These are phyloP conservation scores for Stomorhina lunata DNA, from an alignment of 2,888 invertebrate species.

Conservation along the genomic window DNA sequence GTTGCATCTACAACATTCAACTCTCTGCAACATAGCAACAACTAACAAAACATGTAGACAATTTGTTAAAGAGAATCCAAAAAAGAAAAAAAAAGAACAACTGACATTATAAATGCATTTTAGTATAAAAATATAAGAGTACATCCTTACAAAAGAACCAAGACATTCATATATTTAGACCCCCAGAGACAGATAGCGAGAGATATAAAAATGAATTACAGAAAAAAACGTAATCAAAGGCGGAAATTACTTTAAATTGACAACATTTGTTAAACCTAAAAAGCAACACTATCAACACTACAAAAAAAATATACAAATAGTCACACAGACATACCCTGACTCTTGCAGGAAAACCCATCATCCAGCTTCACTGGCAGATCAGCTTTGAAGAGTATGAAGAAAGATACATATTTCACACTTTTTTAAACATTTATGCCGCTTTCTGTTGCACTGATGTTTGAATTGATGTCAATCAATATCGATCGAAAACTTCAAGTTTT, in stretches of 20 bases:
- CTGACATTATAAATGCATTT: constrained; percentile 65
- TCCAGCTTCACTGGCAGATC: constrained; percentile 6
- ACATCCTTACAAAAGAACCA: constrained; percentile 51
- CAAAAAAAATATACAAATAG: background rate
- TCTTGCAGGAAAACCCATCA: constrained; percentile 15
- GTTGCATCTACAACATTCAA: constrained; percentile 20
- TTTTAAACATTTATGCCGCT: constrained; percentile 20
- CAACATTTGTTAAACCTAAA: constrained; percentile 58
- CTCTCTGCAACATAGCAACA: constrained; percentile 35
- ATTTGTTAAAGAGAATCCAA: constrained; percentile 52
- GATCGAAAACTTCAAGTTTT: constrained; percentile 36
- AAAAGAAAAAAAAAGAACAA: constrained; percentile 6
- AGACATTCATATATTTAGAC: constrained; percentile 28
- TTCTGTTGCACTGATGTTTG: constrained; percentile 42
- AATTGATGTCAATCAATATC: constrained; percentile 62
- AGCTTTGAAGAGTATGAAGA: constrained; percentile 47
- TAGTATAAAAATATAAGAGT: constrained; percentile 24
- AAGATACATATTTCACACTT: constrained; percentile 65
- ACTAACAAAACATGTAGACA: constrained; percentile 59
- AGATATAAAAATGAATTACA: constrained; percentile 10
- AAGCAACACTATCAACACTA: constrained; percentile 34
- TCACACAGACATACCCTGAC: constrained; percentile 14
- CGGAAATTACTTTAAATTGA: constrained; percentile 67
- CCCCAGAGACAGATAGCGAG: constrained; percentile 57
- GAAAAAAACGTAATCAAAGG: constrained; percentile 60